Evolutionary conservation across 1,140 invertebrate genomes (phyloP).

Genomic region (Acromyrmex heyeri): DNA sequence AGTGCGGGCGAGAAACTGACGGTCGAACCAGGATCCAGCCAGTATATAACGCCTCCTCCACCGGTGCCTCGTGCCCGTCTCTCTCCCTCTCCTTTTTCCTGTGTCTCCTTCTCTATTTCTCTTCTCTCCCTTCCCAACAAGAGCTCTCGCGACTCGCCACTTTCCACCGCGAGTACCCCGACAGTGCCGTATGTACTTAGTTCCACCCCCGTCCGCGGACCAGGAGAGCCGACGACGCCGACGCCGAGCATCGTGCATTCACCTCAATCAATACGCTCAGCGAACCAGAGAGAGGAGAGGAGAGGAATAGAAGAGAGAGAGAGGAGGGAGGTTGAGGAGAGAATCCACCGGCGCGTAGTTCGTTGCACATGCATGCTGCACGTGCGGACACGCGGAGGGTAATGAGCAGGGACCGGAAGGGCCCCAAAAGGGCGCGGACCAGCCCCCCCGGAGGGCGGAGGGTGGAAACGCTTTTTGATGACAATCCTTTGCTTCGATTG

Average conservation of each 20-base stretch:
- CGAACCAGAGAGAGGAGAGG: slow-evolving; percentile 61
- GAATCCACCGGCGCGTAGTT: slow-evolving; percentile 49
- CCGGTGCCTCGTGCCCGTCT: slow-evolving; percentile 49
- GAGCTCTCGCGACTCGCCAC: slow-evolving; percentile 51
- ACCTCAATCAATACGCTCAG: slow-evolving; percentile 84
- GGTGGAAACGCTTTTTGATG: slow-evolving; percentile 33
- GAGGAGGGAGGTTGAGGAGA: neutral
- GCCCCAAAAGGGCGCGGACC: neutral
- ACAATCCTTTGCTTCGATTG: neutral
- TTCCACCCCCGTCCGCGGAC: slow-evolving; percentile 66
- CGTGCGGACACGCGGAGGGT: slow-evolving; percentile 62
- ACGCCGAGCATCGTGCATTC: slow-evolving; percentile 82
- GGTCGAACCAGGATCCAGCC: slow-evolving; percentile 74
- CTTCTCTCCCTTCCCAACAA: slow-evolving; percentile 38
- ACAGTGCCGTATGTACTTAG: slow-evolving; percentile 66
- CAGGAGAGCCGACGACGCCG: slow-evolving; percentile 70
- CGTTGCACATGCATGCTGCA: slow-evolving; percentile 69
- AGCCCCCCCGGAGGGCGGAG: neutral
- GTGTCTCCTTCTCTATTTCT: slow-evolving; percentile 13
- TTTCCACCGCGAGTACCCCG: slow-evolving; percentile 44
- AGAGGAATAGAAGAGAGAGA: slow-evolving; percentile 50
- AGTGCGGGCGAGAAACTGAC: slow-evolving; percentile 79
- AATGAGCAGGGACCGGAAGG: slow-evolving; percentile 42
- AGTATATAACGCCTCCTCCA: slow-evolving; percentile 77
- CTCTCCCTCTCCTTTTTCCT: slow-evolving; percentile 23